Evolutionary conservation across 2,888 invertebrate species (phyloP), one percentile per base, ranked within the genome.

Genomic region (Andrena praecox): DNA sequence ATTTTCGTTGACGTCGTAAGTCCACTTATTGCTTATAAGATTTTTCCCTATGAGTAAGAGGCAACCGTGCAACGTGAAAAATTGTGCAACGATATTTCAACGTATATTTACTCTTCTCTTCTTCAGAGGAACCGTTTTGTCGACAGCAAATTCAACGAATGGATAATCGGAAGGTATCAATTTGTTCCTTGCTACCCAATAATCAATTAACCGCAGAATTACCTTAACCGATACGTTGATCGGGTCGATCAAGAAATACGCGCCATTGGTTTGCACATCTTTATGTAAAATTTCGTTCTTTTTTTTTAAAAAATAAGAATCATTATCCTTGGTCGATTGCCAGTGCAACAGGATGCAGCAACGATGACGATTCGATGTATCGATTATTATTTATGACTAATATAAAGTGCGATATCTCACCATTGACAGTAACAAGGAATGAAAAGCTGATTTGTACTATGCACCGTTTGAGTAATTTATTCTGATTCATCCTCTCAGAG

Each of bases 301-400:
- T 68, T 52, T 52, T 29, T 60, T 54, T 48, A 78, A 66, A 16
- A 56, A 70, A 64, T 20, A 27, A 56, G 60, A 52, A 69, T 62
- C 42, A 76, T 81, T 78, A 80, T 74, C 59, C 48, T 52, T 67
- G 35, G 79, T 85, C 68, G 71, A 77, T 84, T 64, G 78, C 62
- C 67, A 71, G 63, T 59, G 29, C 74, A 87, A 77, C 85, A 87
- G 85, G 85, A 87, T 87, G 71, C 71, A 70, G 69, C 63, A 79
- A 67, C 54, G 52, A 75, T 78, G 62, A 64, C 60, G 50, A 77
- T 68, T 70, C 67, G 63, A 31, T 29, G 35, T 63, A 29, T 31
- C 20, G 54, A 68, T 82, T 75, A 78, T 82, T 77, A 76, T 64
- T 83, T 67, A 76, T 79, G 56, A 80, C 72, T 54, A 73, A 75